These are phyloP conservation scores for Halictus quadricinctus DNA, from an alignment of 2,888 invertebrate genomes.

Conservation along the genomic window DNA sequence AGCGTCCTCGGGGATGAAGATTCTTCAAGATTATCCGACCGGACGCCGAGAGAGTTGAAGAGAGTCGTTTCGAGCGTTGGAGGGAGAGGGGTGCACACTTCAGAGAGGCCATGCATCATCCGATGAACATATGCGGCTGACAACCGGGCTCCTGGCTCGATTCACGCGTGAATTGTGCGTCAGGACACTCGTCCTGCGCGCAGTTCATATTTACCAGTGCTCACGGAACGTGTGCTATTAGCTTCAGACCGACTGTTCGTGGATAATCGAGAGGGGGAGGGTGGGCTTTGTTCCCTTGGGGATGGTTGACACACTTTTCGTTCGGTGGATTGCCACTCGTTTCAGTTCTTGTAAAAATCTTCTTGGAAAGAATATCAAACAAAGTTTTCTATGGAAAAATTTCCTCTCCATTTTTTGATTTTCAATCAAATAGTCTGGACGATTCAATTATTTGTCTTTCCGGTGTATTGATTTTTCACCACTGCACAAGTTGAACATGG, in stretches of 20 bases:
- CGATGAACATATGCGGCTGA: constrained; percentile 52
- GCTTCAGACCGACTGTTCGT: constrained; percentile 3
- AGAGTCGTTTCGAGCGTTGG: background rate
- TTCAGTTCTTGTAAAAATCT: background rate
- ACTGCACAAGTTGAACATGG: background rate
- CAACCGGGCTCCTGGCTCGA: constrained; percentile 25
- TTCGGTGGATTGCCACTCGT: background rate
- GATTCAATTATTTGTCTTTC: background rate
- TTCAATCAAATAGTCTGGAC: background rate
- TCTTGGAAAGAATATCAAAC: background rate
- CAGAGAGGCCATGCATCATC: constrained; percentile 51
- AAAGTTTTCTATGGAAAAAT: background rate
- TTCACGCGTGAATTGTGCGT: constrained; percentile 43
- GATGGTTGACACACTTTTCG: background rate
- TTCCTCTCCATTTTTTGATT: too few relatives aligned
- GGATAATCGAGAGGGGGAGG: constrained; percentile 5
- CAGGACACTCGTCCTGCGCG: constrained; percentile 29
- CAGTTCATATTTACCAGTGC: constrained; percentile 40
- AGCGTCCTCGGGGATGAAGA: constrained; percentile 18
- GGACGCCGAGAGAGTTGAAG: background rate
- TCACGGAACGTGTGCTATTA: constrained; percentile 9
- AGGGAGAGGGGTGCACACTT: background rate
- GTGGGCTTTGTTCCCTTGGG: background rate
- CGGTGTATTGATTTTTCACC: background rate
- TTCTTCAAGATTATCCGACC: constrained; percentile 18